Conservation (phyloP, 2,888 invertebrate species). For the Fragum fragum region DNA sequence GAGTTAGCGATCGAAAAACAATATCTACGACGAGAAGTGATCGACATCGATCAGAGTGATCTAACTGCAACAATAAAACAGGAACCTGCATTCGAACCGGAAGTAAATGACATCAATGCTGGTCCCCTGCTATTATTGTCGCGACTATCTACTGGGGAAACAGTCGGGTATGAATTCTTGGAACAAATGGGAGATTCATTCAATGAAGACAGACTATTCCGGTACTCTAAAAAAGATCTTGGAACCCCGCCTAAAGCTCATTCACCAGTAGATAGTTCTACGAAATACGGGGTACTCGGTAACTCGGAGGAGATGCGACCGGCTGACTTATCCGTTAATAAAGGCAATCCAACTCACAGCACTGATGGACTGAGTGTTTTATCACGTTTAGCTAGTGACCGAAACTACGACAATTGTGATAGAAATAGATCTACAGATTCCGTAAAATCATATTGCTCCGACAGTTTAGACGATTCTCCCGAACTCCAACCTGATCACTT, state of each 20-base stretch:
- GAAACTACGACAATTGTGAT: conserved; percentile 7
- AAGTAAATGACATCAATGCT: not conserved
- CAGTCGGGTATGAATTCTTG: not conserved
- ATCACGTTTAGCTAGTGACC: not conserved
- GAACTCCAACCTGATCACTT: conserved; percentile 16
- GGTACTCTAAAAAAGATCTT: conserved; percentile 12
- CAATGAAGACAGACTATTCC: not conserved
- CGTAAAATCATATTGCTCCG: not conserved
- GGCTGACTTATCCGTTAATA: conserved; percentile 24
- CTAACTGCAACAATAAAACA: not conserved
- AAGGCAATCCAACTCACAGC: not conserved
- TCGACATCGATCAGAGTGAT: not conserved
- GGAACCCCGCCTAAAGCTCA: conserved; percentile 7
- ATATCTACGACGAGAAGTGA: not conserved
- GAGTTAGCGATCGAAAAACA: not conserved
- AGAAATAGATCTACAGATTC: not conserved
- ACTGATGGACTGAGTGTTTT: not conserved
- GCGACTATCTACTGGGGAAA: conserved; percentile 11
- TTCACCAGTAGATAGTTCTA: not conserved
- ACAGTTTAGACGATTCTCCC: not conserved
- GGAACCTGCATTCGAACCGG: not conserved
- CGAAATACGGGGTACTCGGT: not conserved
- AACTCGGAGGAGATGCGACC: not conserved
- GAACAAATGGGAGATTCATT: conserved; percentile 4
- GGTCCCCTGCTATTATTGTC: conserved; percentile 19